These are phyloP conservation scores for Epinotia ramella DNA, from an alignment of 2,888 invertebrate species.

Conservation along the genomic window DNA sequence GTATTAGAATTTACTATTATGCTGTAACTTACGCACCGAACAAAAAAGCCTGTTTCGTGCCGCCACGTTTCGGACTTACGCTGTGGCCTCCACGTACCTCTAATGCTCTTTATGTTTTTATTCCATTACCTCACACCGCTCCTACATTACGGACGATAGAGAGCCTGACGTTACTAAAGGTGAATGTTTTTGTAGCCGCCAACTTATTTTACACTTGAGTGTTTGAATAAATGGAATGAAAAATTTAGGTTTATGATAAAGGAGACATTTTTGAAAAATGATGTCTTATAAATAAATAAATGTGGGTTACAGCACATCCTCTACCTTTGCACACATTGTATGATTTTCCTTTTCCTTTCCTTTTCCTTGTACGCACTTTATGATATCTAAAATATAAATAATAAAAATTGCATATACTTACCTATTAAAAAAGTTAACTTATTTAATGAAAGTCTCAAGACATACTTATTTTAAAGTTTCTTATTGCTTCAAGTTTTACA, in stretches of 20 bases:
- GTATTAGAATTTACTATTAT: neutral
- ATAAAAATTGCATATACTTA: too few species aligned
- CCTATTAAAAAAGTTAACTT: too few species aligned
- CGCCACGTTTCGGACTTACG: slow-evolving; percentile 51
- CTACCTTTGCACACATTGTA: too few species aligned
- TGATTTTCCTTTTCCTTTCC: too few species aligned
- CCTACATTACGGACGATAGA: slow-evolving; percentile 46
- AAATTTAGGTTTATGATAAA: slow-evolving; percentile 23
- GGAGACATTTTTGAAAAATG: neutral
- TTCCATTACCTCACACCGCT: slow-evolving; percentile 71
- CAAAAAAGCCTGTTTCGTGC: slow-evolving; percentile 32
- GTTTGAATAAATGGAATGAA: slow-evolving; percentile 44
- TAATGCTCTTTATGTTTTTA: slow-evolving; percentile 76
- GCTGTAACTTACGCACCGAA: neutral
- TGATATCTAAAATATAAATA: too few species aligned
- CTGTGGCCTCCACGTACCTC: slow-evolving; percentile 56
- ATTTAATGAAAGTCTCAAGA: too few species aligned
- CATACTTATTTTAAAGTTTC: too few species aligned
- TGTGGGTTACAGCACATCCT: neutral
- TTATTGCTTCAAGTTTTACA: too few species aligned
- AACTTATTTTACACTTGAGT: slow-evolving; percentile 53
- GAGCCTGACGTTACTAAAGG: slow-evolving; percentile 62
- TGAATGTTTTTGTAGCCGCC: slow-evolving; percentile 54
- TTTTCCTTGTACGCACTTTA: too few species aligned
- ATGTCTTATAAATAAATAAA: neutral